Evolutionary conservation across 35 echinoderm and acorn worm species (phyloP).

Genomic region (Holothuria glaberrima): DNA sequence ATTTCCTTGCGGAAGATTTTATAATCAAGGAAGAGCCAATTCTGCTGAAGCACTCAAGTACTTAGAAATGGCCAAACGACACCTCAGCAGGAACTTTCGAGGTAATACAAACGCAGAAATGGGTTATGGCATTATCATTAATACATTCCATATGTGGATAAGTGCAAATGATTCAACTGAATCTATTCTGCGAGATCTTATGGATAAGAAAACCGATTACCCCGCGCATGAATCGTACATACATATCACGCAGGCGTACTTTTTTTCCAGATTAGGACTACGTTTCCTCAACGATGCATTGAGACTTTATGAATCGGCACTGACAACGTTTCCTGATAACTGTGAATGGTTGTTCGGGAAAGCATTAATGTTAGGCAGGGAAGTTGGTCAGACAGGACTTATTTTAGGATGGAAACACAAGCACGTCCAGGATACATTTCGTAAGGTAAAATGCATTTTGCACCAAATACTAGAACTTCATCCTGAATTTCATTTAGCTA

Average conservation of each 20-base stretch:
- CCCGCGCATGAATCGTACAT: background rate
- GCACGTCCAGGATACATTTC: background rate
- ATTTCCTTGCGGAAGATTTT: background rate
- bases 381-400: background rate
- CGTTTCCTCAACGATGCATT: background rate
- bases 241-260: background rate
- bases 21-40: background rate
- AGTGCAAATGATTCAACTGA: background rate
- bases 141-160: slow-evolving; percentile 27
- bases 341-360: background rate
- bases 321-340: background rate
- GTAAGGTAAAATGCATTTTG: background rate
- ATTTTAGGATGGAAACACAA: background rate
- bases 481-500: background rate
- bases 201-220: background rate
- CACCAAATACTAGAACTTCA: background rate
- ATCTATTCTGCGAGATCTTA: background rate
- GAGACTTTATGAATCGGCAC: background rate
- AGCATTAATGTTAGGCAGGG: background rate
- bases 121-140: slow-evolving; percentile 15
- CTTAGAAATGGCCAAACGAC: background rate
- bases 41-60: background rate
- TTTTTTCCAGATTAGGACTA: slow-evolving; percentile 7
- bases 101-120: background rate
- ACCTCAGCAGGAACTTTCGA: background rate